phyloP scores from a whole-genome alignment of 2,888 invertebrate species.

The Apamea crenata region DNA sequence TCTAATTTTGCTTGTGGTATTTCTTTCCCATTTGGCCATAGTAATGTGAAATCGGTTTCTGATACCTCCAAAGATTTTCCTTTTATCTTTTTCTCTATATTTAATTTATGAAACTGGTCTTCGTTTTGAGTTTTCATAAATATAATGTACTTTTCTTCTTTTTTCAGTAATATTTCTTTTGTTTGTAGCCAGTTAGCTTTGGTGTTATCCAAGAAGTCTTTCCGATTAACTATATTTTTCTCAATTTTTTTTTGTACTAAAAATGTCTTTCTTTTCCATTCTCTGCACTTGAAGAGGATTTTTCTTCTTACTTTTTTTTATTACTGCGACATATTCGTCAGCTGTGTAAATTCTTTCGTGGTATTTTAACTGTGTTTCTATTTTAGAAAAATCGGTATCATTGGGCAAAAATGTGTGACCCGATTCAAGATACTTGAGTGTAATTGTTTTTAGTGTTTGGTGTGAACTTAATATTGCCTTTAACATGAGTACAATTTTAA shows the following conservation, averaged over 20 bases:
- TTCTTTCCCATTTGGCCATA: conserved; percentile 50
- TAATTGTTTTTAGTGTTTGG: conserved; percentile 34
- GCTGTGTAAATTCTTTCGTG: conserved; percentile 40
- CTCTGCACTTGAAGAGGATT: conserved; percentile 42
- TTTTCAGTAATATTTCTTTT: conserved; percentile 48
- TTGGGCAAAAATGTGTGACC: conserved; percentile 43
- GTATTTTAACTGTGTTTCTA: conserved; percentile 24
- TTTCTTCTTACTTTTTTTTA: conserved; percentile 35
- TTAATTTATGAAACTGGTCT: conserved; percentile 8
- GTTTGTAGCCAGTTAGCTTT: conserved; percentile 47
- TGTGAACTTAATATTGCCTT: conserved; percentile 41
- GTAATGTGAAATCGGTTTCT: conserved; percentile 41
- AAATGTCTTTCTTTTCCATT: conserved; percentile 41
- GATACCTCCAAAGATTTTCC: conserved; percentile 41
- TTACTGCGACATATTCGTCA: conserved; percentile 33
- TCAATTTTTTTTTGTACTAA: conserved; percentile 12
- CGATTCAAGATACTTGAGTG: conserved; percentile 42
- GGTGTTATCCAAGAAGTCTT: conserved; percentile 30
- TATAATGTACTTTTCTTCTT: conserved; percentile 39
- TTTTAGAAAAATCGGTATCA: conserved; percentile 34
- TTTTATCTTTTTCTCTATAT: conserved; percentile 49
- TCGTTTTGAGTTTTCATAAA: conserved; percentile 43
- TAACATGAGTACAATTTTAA: conserved; percentile 29
- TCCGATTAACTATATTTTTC: conserved; percentile 39
- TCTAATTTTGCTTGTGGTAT: conserved; percentile 44